Conservation (phyloP, 1,140 invertebrate species). For the Drosophila sp. region DNA sequence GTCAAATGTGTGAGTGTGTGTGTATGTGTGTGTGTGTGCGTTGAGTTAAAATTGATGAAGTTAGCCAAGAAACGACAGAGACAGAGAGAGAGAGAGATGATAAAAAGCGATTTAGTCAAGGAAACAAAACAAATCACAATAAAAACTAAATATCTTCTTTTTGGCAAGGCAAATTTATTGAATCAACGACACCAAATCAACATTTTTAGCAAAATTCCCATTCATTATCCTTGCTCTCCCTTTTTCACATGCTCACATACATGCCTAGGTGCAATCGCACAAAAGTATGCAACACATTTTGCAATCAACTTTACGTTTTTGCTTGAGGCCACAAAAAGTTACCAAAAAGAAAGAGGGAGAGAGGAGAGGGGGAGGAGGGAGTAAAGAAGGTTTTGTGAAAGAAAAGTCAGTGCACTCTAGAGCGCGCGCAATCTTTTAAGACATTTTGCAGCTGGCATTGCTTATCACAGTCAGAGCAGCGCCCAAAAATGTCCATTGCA, state of each 20-base stretch:
- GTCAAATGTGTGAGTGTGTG: slow-evolving; percentile 11
- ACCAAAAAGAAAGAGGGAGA: neutral
- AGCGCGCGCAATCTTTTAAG: slow-evolving; percentile 68
- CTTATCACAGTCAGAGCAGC: slow-evolving; percentile 69
- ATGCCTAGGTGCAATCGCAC: slow-evolving; percentile 38
- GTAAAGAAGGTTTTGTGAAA: neutral
- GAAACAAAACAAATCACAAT: neutral
- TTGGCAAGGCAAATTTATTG: neutral
- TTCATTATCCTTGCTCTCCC: slow-evolving; percentile 14
- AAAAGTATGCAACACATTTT: slow-evolving; percentile 55
- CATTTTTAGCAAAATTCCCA: neutral
- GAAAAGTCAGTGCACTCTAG: slow-evolving; percentile 68
- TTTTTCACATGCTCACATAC: neutral
- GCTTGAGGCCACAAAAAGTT: slow-evolving; percentile 23
- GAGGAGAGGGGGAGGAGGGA: slow-evolving; percentile 12
- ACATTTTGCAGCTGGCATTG: slow-evolving; percentile 75
- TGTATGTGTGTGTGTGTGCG: slow-evolving; percentile 12
- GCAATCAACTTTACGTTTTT: slow-evolving; percentile 47
- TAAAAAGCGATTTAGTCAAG: slow-evolving; percentile 4
- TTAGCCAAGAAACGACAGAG: slow-evolving; percentile 14
- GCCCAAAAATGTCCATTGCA: slow-evolving; percentile 77
- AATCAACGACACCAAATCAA: neutral
- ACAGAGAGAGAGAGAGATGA: neutral
- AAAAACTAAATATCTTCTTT: neutral
- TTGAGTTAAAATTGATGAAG: slow-evolving; percentile 68